Evolutionary conservation across 2,888 invertebrate species (phyloP), one percentile per base, ranked within the genome.

Genomic region (Conus canariensis): DNA sequence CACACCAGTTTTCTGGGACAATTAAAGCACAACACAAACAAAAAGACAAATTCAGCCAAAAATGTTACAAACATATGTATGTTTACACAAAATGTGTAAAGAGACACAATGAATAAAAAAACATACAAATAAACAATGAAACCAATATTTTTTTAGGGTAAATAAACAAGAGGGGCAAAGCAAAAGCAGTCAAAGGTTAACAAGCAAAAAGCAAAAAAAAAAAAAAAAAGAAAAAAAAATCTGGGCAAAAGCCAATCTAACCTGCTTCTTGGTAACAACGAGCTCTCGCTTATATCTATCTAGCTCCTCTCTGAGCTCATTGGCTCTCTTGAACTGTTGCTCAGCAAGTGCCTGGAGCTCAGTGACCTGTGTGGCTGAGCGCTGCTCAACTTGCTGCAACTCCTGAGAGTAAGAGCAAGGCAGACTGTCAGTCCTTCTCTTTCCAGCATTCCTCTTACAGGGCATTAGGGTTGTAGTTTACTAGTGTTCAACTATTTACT

Each of bases 271-370:
- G 30, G 92, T 90, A 0, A 91, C 91, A 67, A 92, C 90, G 86
- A 93, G 91, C 83, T 95, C 94, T 87, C 94, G 93, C 90, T 94
- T 93, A 60, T 94, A 88, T 90, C 92, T 93, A 70, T 92, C 91
- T 56, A 96, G 92, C 90, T 96, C 95, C 59, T 94, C 94, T 83
- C 93, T 93, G 7, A 96, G 94, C 67, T 93, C 92, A 90, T 94
- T 95, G 9, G 95, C 95, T 82, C 95, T 91, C 80, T 93, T 93
- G 87, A 94, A 95, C 91, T 96, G 95, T 56, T 95, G 95, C 92
- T 95, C 95, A 12, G 96, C 95, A 74, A 96, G 91, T 19, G 92
- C 92, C 91, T 95, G 95, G 64, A 96, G 91, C 89, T 96, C 95
- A 58, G 93, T 89, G 5, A 95, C 94, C 92, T 95, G 95, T 5